Percentiles rank a stretch among this genome's conserved stretches.
Conservation (phyloP, 2,888 invertebrate species). For the Isoperla grammatica region DNA sequence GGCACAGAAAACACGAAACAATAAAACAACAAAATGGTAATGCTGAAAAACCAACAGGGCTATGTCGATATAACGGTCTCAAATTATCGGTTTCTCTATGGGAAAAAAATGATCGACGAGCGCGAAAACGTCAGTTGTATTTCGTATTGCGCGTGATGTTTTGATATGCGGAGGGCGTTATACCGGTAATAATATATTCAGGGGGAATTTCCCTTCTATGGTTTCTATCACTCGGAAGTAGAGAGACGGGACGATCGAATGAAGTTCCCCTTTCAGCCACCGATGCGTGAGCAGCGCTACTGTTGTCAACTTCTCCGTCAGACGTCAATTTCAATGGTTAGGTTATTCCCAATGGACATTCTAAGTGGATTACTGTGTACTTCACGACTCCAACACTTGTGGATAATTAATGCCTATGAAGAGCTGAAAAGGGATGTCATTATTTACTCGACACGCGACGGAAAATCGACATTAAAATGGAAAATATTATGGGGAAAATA, state of each 20-base stretch:
- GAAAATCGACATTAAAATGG: no score
- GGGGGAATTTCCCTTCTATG: no score
- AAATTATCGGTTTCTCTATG: no score
- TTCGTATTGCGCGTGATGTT: neutral
- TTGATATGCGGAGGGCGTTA: neutral
- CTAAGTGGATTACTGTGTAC: slow-evolving; percentile 27
- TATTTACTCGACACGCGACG: neutral
- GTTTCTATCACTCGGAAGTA: no score
- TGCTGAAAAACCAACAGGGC: neutral
- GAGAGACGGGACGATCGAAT: no score
- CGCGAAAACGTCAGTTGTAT: no score
- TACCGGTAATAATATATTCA: neutral
- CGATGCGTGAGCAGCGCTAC: neutral
- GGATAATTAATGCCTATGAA: neutral
- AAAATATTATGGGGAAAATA: no score
- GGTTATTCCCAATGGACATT: slow-evolving; percentile 20
- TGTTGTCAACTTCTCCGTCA: neutral
- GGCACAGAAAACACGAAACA: neutral
- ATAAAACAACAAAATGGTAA: neutral
- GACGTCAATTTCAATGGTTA: slow-evolving; percentile 17
- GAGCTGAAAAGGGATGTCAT: neutral
- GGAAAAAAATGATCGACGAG: no score
- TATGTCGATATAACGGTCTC: no score
- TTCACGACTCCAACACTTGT: slow-evolving; percentile 14
- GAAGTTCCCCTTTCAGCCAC: no score